phyloP scores from a whole-genome alignment of 2,113 vertebrate species.

The Phocoena sinus region DNA sequence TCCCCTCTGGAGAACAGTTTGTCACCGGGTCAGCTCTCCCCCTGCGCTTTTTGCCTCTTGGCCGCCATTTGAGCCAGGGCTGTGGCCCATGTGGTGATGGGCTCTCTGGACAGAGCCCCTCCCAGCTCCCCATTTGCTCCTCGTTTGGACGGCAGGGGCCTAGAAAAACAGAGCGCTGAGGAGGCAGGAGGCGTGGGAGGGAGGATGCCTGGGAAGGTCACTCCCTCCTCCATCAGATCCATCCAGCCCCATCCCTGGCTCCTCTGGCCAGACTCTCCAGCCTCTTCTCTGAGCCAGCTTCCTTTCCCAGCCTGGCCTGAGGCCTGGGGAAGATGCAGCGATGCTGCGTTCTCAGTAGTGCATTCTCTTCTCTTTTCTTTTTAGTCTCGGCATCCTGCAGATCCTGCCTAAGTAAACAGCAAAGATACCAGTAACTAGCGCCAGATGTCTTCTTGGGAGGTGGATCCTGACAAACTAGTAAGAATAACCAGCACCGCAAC shows the following conservation, averaged over 20 bases:
- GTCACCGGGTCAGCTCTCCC: slow-evolving; percentile 59
- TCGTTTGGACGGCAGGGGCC: slow-evolving; percentile 77
- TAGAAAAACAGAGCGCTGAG: slow-evolving; percentile 76
- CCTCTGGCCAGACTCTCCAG: background rate
- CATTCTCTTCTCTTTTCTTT: background rate
- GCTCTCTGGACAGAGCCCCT: slow-evolving; percentile 53
- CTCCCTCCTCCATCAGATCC: background rate
- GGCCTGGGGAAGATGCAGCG: background rate
- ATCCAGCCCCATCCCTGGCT: background rate
- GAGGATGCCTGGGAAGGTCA: background rate
- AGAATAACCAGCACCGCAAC: background rate
- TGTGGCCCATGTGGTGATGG: background rate
- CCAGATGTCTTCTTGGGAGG: background rate
- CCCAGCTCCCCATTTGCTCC: slow-evolving; percentile 78
- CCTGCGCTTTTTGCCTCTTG: background rate
- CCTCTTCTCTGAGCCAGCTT: background rate
- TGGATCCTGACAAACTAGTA: background rate
- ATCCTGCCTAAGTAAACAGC: background rate
- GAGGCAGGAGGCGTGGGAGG: background rate
- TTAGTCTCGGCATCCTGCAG: background rate
- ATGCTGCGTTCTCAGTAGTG: background rate
- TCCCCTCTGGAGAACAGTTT: slow-evolving; percentile 72
- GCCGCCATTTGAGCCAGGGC: slow-evolving; percentile 56
- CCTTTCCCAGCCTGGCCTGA: background rate
- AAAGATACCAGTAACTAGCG: background rate